Evolutionary conservation across 1,140 invertebrate species (phyloP), one percentile per base, ranked within the genome.

Genomic region (Aethina tumida): DNA sequence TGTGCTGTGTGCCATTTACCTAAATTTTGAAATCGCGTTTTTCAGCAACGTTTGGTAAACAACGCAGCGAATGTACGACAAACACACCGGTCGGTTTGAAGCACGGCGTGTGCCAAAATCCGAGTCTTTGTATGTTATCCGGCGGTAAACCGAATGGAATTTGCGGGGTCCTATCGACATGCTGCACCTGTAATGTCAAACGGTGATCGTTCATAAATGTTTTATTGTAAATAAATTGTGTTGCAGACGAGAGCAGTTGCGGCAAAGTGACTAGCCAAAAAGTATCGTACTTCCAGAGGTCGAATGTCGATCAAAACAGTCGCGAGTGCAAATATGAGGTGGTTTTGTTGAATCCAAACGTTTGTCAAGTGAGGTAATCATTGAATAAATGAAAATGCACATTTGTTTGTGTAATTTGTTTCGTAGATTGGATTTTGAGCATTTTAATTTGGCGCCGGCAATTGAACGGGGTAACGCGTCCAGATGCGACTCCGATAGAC

Each of bases 361-460:
- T 57, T 8, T 59, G 57, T 28, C 57, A 59, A 50, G 38, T 58
- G n/a, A 55, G 55, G 54, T 55, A 30, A 30, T 33, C 14, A 18
- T 12, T 10, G 10, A 21, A 3, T n/a, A n/a, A n/a, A n/a, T 17
- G 9, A 32, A 3, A 35, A 18, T 2, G 8, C 18, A 34, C 3
- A 34, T 34, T 8, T 21, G 14, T 34, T 16, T 3, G 18, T 34
- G 22, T 4, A 20, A n/a, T 35, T 25, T 9, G 16, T 27, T 27
- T 38, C 42, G 21, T 37, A 56, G 51, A 25, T 17, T 56, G 14
- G 52, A 56, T 41, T 54, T 55, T 34, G 45, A 48, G 21, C 20
- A 45, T 19, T 41, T 54, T 19, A 28, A 37, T 13, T 38, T 55
- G 19, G 36, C 43, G 1, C 35, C 34, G 10, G 33, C 39, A 5